Evolutionary conservation across 2,113 vertebrate species (phyloP).

Genomic region (Ursus arctos): DNA sequence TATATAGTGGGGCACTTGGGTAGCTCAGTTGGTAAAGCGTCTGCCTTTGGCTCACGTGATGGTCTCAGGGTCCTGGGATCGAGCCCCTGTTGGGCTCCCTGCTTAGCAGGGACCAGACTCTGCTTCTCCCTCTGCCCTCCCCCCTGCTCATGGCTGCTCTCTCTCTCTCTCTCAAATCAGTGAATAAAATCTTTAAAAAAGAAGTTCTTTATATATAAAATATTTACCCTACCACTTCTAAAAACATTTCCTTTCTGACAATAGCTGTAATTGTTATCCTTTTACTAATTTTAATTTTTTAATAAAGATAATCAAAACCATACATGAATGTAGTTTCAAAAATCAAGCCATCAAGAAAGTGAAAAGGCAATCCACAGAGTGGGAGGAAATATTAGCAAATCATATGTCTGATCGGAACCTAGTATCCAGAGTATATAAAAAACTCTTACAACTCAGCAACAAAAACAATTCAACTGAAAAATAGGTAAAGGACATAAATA

Average conservation of each 20-base stretch:
- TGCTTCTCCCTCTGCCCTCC: neutral
- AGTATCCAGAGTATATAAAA: neutral
- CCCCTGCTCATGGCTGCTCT: neutral
- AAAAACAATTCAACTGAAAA: neutral
- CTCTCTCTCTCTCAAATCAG: neutral
- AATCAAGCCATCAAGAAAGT: constrained; percentile 33
- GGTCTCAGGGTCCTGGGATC: neutral
- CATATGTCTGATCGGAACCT: neutral
- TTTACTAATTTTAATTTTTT: constrained; percentile 8
- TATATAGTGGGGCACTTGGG: neutral
- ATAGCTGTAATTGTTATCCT: neutral
- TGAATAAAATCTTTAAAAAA: neutral
- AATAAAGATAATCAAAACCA: constrained; percentile 38
- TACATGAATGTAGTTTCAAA: constrained; percentile 44
- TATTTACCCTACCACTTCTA: neutral
- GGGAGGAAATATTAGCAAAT: constrained; percentile 17
- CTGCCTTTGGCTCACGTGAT: neutral
- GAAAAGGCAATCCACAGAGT: neutral
- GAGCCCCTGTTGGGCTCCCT: neutral
- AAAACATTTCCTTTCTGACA: neutral
- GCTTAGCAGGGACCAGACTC: neutral
- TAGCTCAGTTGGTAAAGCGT: neutral
- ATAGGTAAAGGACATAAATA: neutral
- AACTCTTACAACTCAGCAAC: neutral
- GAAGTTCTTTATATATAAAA: neutral